Evolutionary conservation across 2,797 vertebrate genomes (phyloP).

Genomic region (Sylvia borin): DNA sequence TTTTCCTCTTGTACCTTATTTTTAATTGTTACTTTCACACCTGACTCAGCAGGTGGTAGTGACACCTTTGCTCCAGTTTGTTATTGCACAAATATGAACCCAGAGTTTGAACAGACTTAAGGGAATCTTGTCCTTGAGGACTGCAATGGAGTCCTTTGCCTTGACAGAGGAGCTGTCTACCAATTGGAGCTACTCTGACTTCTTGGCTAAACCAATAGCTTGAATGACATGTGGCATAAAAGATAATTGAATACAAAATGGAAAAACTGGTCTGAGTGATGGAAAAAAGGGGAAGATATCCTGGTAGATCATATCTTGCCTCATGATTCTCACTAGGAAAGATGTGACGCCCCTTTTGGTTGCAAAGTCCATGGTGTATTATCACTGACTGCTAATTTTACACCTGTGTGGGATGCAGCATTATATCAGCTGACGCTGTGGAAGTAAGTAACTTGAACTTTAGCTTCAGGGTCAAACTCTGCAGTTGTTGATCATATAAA

Average conservation of each 20-base stretch:
- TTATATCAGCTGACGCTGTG: background rate
- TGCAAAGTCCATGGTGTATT: background rate
- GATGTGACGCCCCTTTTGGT: background rate
- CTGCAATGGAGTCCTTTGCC: background rate
- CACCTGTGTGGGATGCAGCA: accelerated
- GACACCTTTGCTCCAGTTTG: background rate
- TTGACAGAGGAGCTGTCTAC: background rate
- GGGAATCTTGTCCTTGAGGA: background rate
- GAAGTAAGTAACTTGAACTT: background rate
- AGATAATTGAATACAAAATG: background rate
- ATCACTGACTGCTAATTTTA: background rate
- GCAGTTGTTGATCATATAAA: background rate
- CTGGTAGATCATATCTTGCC: background rate
- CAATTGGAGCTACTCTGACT: background rate
- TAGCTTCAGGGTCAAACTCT: background rate
- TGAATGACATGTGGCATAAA: background rate
- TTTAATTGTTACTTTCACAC: background rate
- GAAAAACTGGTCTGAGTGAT: background rate
- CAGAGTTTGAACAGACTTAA: background rate
- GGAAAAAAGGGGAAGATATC: background rate
- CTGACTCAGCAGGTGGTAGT: background rate
- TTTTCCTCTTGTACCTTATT: background rate
- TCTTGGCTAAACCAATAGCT: background rate
- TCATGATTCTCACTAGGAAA: background rate
- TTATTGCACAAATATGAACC: background rate